phyloP scores from a whole-genome alignment of 1,140 invertebrate species.

The Plectus sambesii region DNA sequence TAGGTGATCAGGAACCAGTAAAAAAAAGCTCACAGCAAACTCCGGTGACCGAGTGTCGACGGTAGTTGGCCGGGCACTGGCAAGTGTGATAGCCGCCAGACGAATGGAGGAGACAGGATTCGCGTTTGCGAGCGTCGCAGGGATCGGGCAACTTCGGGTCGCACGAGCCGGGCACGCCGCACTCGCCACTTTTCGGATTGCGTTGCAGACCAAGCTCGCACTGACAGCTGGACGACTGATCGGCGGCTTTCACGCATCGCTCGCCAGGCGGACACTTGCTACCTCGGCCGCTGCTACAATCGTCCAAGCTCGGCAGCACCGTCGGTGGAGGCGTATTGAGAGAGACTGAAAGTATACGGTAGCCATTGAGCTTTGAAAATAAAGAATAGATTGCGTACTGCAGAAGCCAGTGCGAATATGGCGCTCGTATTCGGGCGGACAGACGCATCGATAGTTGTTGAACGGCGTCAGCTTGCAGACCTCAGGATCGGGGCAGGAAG shows the following conservation, averaged over 20 bases:
- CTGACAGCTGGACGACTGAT: conserved; percentile 19
- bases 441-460: conserved; percentile 38
- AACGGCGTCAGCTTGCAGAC: conserved; percentile 33
- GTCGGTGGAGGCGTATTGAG: no score
- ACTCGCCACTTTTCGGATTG: conserved; percentile 33
- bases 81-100: conserved; percentile 43
- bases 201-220: conserved; percentile 32
- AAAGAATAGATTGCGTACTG: no score
- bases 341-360: no score
- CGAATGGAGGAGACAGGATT: conserved; percentile 37
- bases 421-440: conserved; percentile 32
- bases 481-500: conserved; percentile 43
- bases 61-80: conserved; percentile 34
- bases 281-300: no score
- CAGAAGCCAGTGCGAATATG: conserved; percentile 37
- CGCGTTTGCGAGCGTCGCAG: conserved; percentile 40
- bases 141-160: conserved; percentile 27
- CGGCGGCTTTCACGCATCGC: conserved; percentile 13
- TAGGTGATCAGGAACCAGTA: neutral
- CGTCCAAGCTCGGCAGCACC: no score
- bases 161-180: conserved; percentile 38
- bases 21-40: conserved; percentile 38
- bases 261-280: no score
- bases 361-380: no score
- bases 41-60: conserved; percentile 39